phyloP scores from a whole-genome alignment of 2,797 vertebrate species.

The Scleropages formosus region DNA sequence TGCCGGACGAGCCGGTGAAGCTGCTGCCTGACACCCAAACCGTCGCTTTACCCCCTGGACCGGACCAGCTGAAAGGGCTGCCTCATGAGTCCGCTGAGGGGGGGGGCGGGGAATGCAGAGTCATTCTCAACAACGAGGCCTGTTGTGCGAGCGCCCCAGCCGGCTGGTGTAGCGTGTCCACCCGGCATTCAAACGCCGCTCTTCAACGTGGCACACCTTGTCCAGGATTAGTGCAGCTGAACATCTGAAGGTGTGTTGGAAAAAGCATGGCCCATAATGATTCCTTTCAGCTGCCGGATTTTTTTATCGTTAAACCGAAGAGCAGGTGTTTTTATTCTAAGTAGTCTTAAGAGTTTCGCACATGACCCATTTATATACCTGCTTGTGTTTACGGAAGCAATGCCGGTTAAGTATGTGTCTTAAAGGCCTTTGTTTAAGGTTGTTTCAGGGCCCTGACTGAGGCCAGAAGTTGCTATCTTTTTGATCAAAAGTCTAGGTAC shows the following conservation, averaged over 20 bases:
- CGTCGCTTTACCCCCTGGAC: conserved; percentile 16
- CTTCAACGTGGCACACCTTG: conserved; percentile 18
- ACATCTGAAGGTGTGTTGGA: neutral
- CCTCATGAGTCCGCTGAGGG: neutral
- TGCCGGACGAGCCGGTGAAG: conserved; percentile 8
- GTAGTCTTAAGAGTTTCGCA: too few species aligned
- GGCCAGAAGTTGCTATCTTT: too few species aligned
- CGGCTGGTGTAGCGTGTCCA: conserved; percentile 39
- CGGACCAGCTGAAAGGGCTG: conserved; percentile 23
- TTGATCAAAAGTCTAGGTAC: too few species aligned
- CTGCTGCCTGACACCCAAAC: conserved; percentile 17
- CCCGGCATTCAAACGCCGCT: conserved; percentile 29
- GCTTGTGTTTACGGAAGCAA: too few species aligned
- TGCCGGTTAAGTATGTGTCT: too few species aligned
- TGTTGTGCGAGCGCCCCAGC: conserved; percentile 45
- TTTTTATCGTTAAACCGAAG: too few species aligned
- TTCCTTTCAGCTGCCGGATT: neutral
- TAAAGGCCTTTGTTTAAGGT: too few species aligned
- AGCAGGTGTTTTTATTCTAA: too few species aligned
- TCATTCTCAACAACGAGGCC: conserved; percentile 50
- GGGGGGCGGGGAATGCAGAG: conserved; percentile 46
- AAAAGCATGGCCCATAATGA: neutral
- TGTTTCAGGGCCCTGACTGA: too few species aligned
- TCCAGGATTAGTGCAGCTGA: neutral
- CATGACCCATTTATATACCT: too few species aligned